Percentiles rank a stretch among this genome's conserved stretches.
Conservation (phyloP, 1,140 invertebrate genomes). For the Diprion similis region DNA sequence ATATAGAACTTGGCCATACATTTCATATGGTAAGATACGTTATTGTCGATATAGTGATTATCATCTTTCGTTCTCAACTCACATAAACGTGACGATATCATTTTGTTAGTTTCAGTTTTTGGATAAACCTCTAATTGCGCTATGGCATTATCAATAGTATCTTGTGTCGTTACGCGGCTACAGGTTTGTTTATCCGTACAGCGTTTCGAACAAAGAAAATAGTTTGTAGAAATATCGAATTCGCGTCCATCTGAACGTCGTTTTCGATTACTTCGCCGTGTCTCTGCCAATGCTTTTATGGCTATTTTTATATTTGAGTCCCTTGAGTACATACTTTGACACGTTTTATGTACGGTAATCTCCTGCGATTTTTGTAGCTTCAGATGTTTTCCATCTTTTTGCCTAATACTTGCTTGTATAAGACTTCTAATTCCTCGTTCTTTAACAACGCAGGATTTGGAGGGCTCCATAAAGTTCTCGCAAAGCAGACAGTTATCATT, state of each 20-base stretch:
- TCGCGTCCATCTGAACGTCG: slow-evolving; percentile 8
- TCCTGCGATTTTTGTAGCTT: slow-evolving; percentile 21
- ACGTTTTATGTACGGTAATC: slow-evolving; percentile 15
- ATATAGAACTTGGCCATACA: not conserved
- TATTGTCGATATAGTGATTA: not conserved
- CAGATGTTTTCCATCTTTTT: slow-evolving; percentile 26
- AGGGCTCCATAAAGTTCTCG: not conserved
- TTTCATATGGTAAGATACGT: not conserved
- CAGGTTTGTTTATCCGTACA: not conserved
- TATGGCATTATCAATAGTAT: not conserved
- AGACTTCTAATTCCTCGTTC: not conserved
- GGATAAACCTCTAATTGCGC: not conserved
- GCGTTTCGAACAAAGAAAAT: not conserved
- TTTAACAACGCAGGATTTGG: slow-evolving; percentile 1
- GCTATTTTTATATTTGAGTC: slow-evolving; percentile 31
- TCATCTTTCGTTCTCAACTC: not conserved
- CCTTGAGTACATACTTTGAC: slow-evolving; percentile 22
- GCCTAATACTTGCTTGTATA: slow-evolving; percentile 24
- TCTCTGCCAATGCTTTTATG: slow-evolving; percentile 32
- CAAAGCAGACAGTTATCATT: not conserved
- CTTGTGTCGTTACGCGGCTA: not conserved
- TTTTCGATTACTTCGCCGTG: slow-evolving; percentile 16
- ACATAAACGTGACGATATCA: not conserved
- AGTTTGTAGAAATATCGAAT: slow-evolving; percentile 8
- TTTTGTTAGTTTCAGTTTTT: not conserved